Evolutionary conservation across 2,888 invertebrate genomes (phyloP), one percentile per base, ranked within the genome.

Genomic region (Agrochola lychnidis): DNA sequence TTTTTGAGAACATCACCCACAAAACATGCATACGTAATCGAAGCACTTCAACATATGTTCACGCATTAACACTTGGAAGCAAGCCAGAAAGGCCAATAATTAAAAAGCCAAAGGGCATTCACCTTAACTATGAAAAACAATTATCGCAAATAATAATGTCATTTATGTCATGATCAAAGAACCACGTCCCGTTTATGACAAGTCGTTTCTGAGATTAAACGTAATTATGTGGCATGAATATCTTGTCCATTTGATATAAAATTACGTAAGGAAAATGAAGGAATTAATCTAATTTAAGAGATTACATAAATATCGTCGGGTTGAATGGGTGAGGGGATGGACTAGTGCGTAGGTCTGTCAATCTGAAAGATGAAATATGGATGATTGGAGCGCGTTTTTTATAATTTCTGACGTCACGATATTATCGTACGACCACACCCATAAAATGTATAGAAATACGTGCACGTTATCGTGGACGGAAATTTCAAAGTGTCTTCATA

Each of bases 71-170:
- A 76, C 59, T 87, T 87, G 87, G 87, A 86, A 42, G 10, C 14
- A n/a, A 12, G 84, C 87, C 87, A 87, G 71, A 70, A 70, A 78
- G 66, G 25, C 59, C 30, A 63, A 76, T 73, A 83, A 86, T 88
- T 86, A 86, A 86, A 88, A 87, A 87, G 76, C 64, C 76, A 69
- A 79, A 85, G 88, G 78, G 67, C 83, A 71, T 85, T 88, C 66
- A 87, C 84, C 87, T 73, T 67, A 36, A 12, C 68, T 63, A 76
- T 59, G 40, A 71, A 64, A 66, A 78, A 79, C 64, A 22, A 85
- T 81, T 70, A 85, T 73, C 68, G 68, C 57, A 72, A 85, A 82
- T 84, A 73, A 82, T 81, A 74, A 76, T 82, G 53, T 82, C 71
- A 84, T 48, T 51, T 63, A 70, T 14, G 40, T 63, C 19, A 36